Evolutionary conservation across 1,140 invertebrate genomes (phyloP), one percentile per base, ranked within the genome.

Genomic region (Cydia amplana): DNA sequence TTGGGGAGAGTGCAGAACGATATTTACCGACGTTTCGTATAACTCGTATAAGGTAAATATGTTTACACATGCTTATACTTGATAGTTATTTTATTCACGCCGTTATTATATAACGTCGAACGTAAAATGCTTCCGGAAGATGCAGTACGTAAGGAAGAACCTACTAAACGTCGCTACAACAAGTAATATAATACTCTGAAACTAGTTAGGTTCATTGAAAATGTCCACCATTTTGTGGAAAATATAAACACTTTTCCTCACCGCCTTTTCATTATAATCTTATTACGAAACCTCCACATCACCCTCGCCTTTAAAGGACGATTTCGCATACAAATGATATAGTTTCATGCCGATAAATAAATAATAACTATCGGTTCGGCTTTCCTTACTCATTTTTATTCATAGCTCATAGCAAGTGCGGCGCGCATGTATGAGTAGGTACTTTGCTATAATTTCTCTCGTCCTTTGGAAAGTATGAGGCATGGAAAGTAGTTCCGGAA

Each of bases 401-500:
- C 89, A 82, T 78, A 70, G 63, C 83, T 85, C 89, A 82, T 78
- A 70, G 63, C 83, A 72, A 75, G 83, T 80, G 74, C 77, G 63
- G 25, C 49, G 76, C 80, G 78, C 83, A 83, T 87, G 78, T 77
- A 80, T 81, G 78, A 83, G 65, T n/a, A n/a, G n/a, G n/a, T 70
- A 70, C 73, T 73, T 73, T 23, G 72, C 72, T 87, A 91, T 92
- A 90, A 89, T 92, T 92, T 92, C 91, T 89, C 89, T 86, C 78
- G 88, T 88, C 91, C 87, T 87, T 87, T 85, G 83, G 87, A 92
- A 91, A 91, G 88, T 83, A 84, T 82, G 65, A 87, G 85, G 81
- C 80, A 87, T 86, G 83, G 89, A 91, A 92, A 92, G 89, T 86
- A 79, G 83, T 84, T 86, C 83, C 85, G 85, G 86, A 86, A 87